phyloP scores from a whole-genome alignment of 1,140 invertebrate species.

The Arion vulgaris region DNA sequence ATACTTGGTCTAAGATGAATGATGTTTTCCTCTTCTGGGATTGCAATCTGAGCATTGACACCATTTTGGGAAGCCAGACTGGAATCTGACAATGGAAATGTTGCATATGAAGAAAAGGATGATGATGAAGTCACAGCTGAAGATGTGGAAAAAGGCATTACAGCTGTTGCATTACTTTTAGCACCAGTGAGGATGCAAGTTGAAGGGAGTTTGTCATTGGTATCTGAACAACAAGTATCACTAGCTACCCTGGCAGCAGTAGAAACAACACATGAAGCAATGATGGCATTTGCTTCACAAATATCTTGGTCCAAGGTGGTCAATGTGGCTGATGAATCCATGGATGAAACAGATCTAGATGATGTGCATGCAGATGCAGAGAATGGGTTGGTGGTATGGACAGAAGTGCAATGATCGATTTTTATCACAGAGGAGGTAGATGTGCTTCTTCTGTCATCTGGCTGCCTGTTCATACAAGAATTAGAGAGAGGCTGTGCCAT shows the following conservation, averaged over 20 bases:
- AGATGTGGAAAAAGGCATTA: slow-evolving; percentile 5
- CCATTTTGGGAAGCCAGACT: background rate
- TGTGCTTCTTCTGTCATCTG: background rate
- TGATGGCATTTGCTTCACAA: background rate
- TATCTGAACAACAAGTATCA: background rate
- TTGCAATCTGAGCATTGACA: background rate
- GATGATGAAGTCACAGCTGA: background rate
- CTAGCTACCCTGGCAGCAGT: background rate
- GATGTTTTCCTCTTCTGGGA: background rate
- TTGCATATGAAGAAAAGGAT: background rate
- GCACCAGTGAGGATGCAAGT: background rate
- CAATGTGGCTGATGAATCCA: background rate
- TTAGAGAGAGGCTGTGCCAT: background rate
- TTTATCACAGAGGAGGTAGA: slow-evolving; percentile 24
- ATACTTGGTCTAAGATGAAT: background rate
- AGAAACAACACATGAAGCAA: background rate
- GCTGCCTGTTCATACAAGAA: slow-evolving; percentile 1
- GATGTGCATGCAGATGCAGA: background rate
- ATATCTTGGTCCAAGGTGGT: background rate
- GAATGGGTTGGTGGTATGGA: background rate
- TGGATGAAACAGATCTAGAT: background rate
- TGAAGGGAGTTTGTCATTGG: background rate
- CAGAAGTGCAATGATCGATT: background rate
- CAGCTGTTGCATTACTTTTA: slow-evolving; percentile 10
- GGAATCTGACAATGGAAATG: background rate